Base-by-base conservation (phyloP, 1,140 invertebrate genomes). In the Gonatopus flavifemur region DNA sequence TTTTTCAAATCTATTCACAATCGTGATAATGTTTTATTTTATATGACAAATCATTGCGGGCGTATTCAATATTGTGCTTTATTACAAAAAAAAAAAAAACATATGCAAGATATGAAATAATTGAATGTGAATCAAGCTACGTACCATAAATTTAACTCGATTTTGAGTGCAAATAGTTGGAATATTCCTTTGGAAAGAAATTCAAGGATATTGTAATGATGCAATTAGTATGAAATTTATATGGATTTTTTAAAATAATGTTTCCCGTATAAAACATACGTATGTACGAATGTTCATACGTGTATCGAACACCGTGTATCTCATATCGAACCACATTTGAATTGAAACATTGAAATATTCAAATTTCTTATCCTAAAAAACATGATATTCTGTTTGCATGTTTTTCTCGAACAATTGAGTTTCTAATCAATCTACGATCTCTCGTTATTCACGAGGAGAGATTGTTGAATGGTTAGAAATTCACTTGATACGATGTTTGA, bases 1-100 rank as follows among this genome's bases (percentile, higher is more conserved):
- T 62, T 57, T 62, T 62, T 62, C 47, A 57, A 55, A 62, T 44
- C 41, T 62, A 57, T 61, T 53, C 50, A n/a, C n/a, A 43, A 54
- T 35, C 50, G 36, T 35, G 25, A 9, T 62, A 57, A 62, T 51
- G 58, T 25, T 51, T 62, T 62, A 62, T 61, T 62, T 61, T 62
- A 62, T 57, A 61, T 48, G 49, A 19, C 44, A 19, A 60, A 49
- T 60, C 59, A 35, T 61, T 52, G 39, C 31, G 15, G 24, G 57
- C 35, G 21, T 50, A 53, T 57, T 60, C 25, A 31, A 32, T 40
- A 47, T 28, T 7, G 18, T 49, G 47, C 39, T 35, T n/a, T 59
- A 38, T 15, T 36, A 30, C 24, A 43, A 60, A 49, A 20, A 21
- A n/a, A 1, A 31, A 24, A 45, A 22, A 37, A 16, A 52, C 12